These are phyloP conservation scores for Pomatostomus ruficeps DNA, from an alignment of 2,113 vertebrate genomes.

Conservation along the genomic window DNA sequence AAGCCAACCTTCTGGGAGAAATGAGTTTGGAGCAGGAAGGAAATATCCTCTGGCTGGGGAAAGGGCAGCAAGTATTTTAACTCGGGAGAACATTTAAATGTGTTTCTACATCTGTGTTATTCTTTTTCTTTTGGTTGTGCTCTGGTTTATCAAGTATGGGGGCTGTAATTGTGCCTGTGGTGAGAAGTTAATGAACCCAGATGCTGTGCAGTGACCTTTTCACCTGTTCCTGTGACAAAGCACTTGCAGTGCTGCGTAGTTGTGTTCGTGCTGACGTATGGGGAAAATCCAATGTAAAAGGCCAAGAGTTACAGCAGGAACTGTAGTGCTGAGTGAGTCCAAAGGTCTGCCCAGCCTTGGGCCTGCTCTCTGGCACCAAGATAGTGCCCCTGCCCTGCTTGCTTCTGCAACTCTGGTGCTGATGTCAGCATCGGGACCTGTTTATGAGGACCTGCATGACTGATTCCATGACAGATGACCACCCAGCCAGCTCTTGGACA, in stretches of 20 bases:
- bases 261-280: not conserved
- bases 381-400: not conserved
- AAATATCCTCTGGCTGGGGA: not conserved
- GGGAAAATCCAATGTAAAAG: not conserved
- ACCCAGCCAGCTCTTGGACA: not conserved
- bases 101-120: not conserved
- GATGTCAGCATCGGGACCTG: rapidly evolving
- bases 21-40: not conserved
- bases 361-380: not conserved
- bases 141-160: not conserved
- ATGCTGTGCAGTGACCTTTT: not conserved
- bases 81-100: not conserved
- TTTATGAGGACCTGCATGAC: not conserved
- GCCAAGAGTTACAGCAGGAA: not conserved
- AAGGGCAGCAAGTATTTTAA: not conserved
- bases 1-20: not conserved
- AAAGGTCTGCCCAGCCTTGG: not conserved
- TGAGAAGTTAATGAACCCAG: not conserved
- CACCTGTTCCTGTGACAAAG: not conserved
- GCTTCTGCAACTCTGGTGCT: rapidly evolving
- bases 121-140: not conserved
- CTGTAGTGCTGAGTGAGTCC: not conserved
- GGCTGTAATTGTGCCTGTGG: not conserved
- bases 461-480: not conserved
- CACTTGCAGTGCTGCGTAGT: not conserved